phyloP scores from a whole-genome alignment of 2,797 vertebrate species.

The Gymnothorax reevesii region DNA sequence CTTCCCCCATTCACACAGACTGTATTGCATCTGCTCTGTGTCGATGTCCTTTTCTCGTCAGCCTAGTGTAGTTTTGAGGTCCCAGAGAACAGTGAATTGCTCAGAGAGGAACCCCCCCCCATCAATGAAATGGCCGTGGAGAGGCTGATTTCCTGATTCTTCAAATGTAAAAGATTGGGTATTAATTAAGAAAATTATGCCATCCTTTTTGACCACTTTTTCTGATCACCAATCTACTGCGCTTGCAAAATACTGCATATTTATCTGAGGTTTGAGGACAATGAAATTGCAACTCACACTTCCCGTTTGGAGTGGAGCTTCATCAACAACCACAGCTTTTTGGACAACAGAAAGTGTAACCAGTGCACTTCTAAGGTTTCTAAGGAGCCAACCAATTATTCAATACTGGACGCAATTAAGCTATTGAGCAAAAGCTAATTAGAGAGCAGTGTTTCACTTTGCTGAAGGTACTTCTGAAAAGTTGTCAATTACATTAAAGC shows the following conservation, averaged over 20 bases:
- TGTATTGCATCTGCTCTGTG: background rate
- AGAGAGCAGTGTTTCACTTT: too few species aligned
- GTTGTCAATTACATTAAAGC: too few species aligned
- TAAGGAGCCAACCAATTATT: background rate
- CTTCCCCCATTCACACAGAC: background rate
- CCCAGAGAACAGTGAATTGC: background rate
- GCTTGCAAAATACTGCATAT: background rate
- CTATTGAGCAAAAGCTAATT: too few species aligned
- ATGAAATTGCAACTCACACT: background rate
- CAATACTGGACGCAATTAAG: too few species aligned
- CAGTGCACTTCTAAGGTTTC: background rate
- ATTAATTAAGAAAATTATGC: background rate
- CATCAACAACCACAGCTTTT: background rate
- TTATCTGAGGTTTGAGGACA: background rate
- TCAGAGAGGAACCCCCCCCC: background rate
- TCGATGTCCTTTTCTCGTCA: background rate
- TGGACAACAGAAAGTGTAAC: background rate
- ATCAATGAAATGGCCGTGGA: background rate
- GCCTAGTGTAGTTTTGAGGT: background rate
- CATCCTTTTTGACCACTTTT: background rate
- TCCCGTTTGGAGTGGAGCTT: background rate
- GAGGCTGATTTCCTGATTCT: background rate
- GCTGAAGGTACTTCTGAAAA: too few species aligned
- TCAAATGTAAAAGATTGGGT: conserved; percentile 2
- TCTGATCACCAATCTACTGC: background rate